Evolutionary conservation across 2,797 vertebrate genomes (phyloP), one percentile per base, ranked within the genome.

Genomic region (Phataginus tetradactyla): DNA sequence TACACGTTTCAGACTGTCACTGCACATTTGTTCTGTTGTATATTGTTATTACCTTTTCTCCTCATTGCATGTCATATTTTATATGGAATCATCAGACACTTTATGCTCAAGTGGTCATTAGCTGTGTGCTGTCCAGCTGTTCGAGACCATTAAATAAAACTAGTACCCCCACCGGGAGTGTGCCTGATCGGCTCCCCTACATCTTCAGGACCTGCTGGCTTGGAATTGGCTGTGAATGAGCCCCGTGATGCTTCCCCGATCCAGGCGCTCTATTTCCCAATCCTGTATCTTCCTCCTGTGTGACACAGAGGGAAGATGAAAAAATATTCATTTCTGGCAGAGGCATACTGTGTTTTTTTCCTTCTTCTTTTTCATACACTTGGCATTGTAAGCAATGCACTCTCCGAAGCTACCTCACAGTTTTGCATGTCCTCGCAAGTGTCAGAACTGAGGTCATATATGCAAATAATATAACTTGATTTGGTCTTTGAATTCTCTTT

Each of bases 31-130:
- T 80, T 80, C 64, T 53, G 23, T 94, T 90, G 72, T 80, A 57
- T 95, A 91, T 89, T 89, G 69, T 85, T 93, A 86, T 86, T 92
- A 83, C 94, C 63, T 92, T 95, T 87, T 90, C 49, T 91, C 55
- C 32, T 97, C 29, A 55, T 90, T 0, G 20, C 66, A 32, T 79
- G 66, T 63, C 61, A 63, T 95, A 95, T 95, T 97, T 97, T 94
- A 94, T 96, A 80, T 71, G 89, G 75, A 90, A 61, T 93, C 79
- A 81, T 74, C 91, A 96, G 91, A 91, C 71, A 95, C 79, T 96
- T 97, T 89, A 95, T 93, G 89, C 95, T 93, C 92, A 96, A 95
- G 96, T 95, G 91, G 91, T 95, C 5, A 5, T 97, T 96, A 97
- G 75, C 80, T 72, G 49, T 94, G 88, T 80, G 83, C 75, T 93